These are phyloP conservation scores for Caenorhabditis angaria DNA, from an alignment of 2,888 invertebrate species.

Conservation along the genomic window DNA sequence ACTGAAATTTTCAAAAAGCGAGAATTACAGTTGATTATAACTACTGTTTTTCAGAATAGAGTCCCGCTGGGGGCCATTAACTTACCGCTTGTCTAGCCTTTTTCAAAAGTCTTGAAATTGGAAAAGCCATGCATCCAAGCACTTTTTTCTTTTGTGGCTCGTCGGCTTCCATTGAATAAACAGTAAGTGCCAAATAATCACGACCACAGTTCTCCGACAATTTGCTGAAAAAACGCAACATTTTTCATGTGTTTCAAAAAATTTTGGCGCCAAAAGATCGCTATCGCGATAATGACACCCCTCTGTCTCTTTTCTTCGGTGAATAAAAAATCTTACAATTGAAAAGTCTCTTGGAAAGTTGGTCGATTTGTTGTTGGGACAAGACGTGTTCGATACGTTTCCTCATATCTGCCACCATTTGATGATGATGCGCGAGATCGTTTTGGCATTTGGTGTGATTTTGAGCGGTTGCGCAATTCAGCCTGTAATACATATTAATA, in stretches of 20 bases:
- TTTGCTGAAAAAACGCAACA: constrained; percentile 29
- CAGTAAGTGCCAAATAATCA: constrained; percentile 43
- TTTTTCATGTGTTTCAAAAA: neutral
- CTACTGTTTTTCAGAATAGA: too few relatives aligned
- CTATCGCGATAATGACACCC: neutral
- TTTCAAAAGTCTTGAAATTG: constrained; percentile 47
- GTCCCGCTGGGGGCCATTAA: too few relatives aligned
- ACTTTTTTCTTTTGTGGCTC: constrained; percentile 45
- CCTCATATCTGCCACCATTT: constrained; percentile 11
- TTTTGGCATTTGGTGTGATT: constrained; percentile 11
- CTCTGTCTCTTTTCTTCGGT: neutral
- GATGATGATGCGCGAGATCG: constrained; percentile 28
- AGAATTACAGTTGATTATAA: neutral
- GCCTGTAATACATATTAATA: constrained; percentile 16
- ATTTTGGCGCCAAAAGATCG: constrained; percentile 3
- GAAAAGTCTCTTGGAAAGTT: constrained; percentile 50
- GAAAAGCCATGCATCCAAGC: constrained; percentile 64
- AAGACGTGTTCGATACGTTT: constrained; percentile 42
- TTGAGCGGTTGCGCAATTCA: constrained; percentile 26
- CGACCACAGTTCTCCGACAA: constrained; percentile 37
- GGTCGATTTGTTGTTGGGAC: constrained; percentile 48
- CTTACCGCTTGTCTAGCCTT: constrained; percentile 37
- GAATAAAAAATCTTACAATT: constrained; percentile 40
- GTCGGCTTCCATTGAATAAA: constrained; percentile 40
- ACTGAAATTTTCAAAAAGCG: too few relatives aligned